Evolutionary conservation across 2,888 invertebrate genomes (phyloP).

Genomic region (Galerucella pusilla): DNA sequence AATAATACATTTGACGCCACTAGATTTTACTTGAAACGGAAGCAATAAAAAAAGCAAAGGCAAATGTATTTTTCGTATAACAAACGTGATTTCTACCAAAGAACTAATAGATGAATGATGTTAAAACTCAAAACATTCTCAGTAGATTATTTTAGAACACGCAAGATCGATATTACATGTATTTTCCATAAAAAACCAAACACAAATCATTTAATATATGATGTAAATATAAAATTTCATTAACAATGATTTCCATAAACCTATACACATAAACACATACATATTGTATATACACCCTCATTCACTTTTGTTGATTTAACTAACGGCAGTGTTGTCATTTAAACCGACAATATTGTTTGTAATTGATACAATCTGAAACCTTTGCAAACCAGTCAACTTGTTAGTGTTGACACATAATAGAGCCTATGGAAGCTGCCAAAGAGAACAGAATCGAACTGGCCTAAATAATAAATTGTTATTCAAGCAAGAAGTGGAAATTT

Average conservation of each 20-base stretch:
- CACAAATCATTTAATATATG: neutral
- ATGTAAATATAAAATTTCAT: neutral
- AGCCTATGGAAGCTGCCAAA: slow-evolving; percentile 11
- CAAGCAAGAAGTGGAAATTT: too few species aligned
- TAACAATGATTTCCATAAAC: slow-evolving; percentile 34
- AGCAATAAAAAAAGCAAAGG: too few species aligned
- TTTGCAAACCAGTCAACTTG: slow-evolving; percentile 43
- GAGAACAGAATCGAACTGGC: slow-evolving; percentile 5
- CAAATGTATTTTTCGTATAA: too few species aligned
- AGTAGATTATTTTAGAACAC: too few species aligned
- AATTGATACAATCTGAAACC: slow-evolving; percentile 43
- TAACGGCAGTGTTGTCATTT: slow-evolving; percentile 20
- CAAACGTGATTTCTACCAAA: too few species aligned
- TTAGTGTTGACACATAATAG: slow-evolving; percentile 45
- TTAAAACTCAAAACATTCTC: too few species aligned
- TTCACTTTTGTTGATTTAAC: slow-evolving; percentile 12
- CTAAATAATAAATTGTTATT: neutral
- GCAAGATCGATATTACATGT: too few species aligned
- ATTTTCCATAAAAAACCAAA: neutral
- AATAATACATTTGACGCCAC: too few species aligned
- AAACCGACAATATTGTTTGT: slow-evolving; percentile 39
- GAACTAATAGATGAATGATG: too few species aligned
- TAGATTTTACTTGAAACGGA: too few species aligned
- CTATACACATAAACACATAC: neutral
- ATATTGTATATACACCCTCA: neutral